Percentiles rank a stretch among this genome's conserved stretches.
These are phyloP conservation scores for Alloscopus bannaensis DNA, from an alignment of 2,888 invertebrate species.

Conservation along the genomic window DNA sequence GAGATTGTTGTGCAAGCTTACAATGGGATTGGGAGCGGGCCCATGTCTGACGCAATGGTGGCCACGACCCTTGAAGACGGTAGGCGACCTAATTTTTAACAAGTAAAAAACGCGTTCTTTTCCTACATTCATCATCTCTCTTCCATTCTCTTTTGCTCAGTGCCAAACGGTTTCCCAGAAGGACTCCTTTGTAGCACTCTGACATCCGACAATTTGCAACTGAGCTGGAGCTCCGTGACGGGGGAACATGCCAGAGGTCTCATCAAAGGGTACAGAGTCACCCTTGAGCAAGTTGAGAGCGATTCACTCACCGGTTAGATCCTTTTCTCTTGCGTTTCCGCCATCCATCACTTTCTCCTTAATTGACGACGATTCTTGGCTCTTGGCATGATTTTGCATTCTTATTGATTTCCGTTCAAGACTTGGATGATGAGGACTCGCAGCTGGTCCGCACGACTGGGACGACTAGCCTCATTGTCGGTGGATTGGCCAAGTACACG, in stretches of 20 bases:
- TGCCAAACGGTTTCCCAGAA: constrained; percentile 76
- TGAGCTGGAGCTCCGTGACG: constrained; percentile 76
- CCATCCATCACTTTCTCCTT: neutral
- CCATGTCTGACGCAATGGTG: constrained; percentile 73
- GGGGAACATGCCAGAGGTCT: constrained; percentile 76
- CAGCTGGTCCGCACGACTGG: constrained; percentile 77
- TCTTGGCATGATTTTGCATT: neutral
- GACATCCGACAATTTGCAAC: constrained; percentile 75
- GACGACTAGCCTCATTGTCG: constrained; percentile 82
- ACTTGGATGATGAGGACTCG: constrained; percentile 46
- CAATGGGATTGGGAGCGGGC: constrained; percentile 74
- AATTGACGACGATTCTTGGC: too few relatives aligned
- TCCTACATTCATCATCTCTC: neutral
- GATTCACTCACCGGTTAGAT: constrained; percentile 63
- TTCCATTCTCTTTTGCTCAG: constrained; percentile 71
- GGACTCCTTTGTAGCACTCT: constrained; percentile 75
- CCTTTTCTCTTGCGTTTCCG: constrained; percentile 2
- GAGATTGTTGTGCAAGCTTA: constrained; percentile 74
- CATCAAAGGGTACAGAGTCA: constrained; percentile 75
- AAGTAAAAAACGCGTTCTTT: neutral
- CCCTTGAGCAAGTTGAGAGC: constrained; percentile 69
- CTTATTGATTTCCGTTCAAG: neutral
- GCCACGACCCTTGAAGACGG: constrained; percentile 74
- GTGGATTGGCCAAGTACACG: constrained; percentile 84
- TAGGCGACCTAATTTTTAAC: constrained; percentile 44